Evolutionary conservation across 2,113 vertebrate species (phyloP), one percentile per base, ranked within the genome.

Genomic region (Anguilla japonica): DNA sequence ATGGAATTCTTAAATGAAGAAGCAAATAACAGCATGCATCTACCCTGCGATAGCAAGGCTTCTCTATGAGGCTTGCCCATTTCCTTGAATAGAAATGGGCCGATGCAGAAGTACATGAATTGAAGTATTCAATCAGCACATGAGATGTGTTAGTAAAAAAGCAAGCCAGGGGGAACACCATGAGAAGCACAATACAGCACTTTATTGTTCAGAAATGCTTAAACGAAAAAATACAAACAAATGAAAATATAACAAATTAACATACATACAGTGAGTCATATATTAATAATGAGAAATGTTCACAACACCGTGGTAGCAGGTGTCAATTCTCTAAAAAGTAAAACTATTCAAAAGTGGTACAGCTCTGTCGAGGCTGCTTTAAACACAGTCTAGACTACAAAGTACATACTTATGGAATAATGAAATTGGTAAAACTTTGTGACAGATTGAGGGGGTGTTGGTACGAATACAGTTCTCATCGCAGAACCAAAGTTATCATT

Each of bases 101-200:
- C 15, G n/a, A 22, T 53, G 26, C 29, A n/a, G 14, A 46, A 34
- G 14, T 53, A n/a, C 81, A 83, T 14, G 14, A 41, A 63, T 6
- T 22, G 15, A 8, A 50, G 13, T 41, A 67, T 71, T 9, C 18
- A 84, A 16, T 40, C 43, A 67, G 26, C 1, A 50, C 34, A 34
- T 34, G 34, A 34, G 34, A 34, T 34, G 34, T 34, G 34, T 34
- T 86, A 88, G 43, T 89, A 85, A 90, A 84, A 34, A 57, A 84
- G 4, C 22, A 63, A 53, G 29, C 56, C 2, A 81, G 29, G 20
- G 79, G 39, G 50, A 79, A 85, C 88, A 92, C 88, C 94, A 95
- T 97, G 96, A 97, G 97, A 97, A 98, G 97, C 97, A 99, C 97
- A 97, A 97, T 97, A 98, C 97, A 98, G 96, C 96, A 98, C 97